Conservation (phyloP, 2,888 invertebrate genomes). For the Aplocera efformata region DNA sequence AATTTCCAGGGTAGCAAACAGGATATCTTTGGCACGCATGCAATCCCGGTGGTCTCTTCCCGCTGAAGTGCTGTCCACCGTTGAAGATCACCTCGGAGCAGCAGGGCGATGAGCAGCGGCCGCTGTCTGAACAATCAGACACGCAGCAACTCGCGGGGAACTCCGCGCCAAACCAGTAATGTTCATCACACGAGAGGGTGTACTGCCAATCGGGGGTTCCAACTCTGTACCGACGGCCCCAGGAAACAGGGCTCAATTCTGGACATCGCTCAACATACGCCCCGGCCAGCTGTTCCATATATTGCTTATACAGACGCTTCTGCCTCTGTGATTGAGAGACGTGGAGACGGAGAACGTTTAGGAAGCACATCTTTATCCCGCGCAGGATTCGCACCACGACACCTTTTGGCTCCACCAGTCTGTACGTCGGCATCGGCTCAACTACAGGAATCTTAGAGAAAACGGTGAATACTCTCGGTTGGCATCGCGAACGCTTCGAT, state of each 20-base stretch:
- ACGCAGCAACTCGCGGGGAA: slow-evolving; percentile 54
- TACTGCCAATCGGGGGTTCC: slow-evolving; percentile 64
- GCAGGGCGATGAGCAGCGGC: slow-evolving; percentile 71
- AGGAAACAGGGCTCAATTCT: slow-evolving; percentile 52
- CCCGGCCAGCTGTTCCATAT: slow-evolving; percentile 71
- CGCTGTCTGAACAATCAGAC: slow-evolving; percentile 66
- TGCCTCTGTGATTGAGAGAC: slow-evolving; percentile 75
- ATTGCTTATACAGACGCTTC: slow-evolving; percentile 74
- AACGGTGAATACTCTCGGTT: slow-evolving; percentile 52
- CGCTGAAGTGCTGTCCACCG: slow-evolving; percentile 71
- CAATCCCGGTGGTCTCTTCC: slow-evolving; percentile 47
- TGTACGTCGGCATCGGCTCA: slow-evolving; percentile 59
- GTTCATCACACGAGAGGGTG: slow-evolving; percentile 54
- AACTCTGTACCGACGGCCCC: slow-evolving; percentile 51
- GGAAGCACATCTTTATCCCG: slow-evolving; percentile 75
- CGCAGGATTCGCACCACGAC: slow-evolving; percentile 40
- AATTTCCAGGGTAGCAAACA: slow-evolving; percentile 69
- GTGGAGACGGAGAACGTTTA: slow-evolving; percentile 78
- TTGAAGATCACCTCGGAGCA: slow-evolving; percentile 78
- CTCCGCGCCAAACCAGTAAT: slow-evolving; percentile 53
- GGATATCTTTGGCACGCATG: slow-evolving; percentile 56
- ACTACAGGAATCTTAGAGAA: slow-evolving; percentile 60
- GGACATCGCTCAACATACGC: slow-evolving; percentile 69
- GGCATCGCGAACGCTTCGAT: slow-evolving; percentile 47
- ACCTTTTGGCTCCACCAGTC: slow-evolving; percentile 50